phyloP scores from a whole-genome alignment of 1,140 invertebrate species.

The Conus betulinus region DNA sequence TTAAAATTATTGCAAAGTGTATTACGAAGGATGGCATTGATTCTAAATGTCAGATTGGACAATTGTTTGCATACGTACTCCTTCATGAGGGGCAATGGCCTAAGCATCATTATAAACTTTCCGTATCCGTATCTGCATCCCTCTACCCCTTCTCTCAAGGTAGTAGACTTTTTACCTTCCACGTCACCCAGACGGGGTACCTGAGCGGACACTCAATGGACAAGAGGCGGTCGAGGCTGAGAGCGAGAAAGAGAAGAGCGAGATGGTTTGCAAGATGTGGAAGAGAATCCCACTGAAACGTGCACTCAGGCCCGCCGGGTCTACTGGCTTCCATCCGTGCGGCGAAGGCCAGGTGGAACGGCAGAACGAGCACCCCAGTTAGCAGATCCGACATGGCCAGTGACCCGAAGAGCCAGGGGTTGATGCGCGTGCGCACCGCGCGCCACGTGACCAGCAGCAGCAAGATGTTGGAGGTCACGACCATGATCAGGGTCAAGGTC shows the following conservation, averaged over 20 bases:
- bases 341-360: background rate
- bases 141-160: no score
- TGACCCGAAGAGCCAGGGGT: constrained; percentile 13
- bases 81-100: no score
- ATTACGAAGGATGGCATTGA: no score
- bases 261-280: constrained; percentile 28
- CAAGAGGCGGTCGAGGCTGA: background rate
- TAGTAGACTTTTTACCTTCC: background rate
- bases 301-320: background rate
- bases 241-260: constrained; percentile 24
- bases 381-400: constrained; percentile 30
- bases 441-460: constrained; percentile 12
- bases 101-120: no score
- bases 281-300: background rate
- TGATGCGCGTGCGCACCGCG: constrained; percentile 20
- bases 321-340: background rate
- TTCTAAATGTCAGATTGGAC: no score
- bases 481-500: background rate
- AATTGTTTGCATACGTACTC: no score
- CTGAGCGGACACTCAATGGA: background rate
- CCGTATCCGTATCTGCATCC: no score
- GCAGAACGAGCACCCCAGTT: constrained; percentile 8
- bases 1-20: no score
- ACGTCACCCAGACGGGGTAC: background rate
- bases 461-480: background rate